Base-by-base conservation (phyloP, 2,888 invertebrate species). In the Papilio protenor region DNA sequence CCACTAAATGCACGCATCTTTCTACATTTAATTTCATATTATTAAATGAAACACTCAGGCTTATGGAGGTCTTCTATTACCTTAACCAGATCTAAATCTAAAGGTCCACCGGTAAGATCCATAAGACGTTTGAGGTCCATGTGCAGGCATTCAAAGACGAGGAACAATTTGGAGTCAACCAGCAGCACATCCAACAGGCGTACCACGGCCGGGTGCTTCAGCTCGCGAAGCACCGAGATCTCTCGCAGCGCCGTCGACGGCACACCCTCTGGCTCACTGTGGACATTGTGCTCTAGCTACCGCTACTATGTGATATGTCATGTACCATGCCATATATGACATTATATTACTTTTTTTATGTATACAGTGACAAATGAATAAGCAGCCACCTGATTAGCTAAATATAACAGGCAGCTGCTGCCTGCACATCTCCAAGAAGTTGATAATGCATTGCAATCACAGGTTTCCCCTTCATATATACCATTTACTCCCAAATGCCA, bases 211-310 rank as follows among this genome's bases (percentile, higher is more conserved):
- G 97, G 97, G 94, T 99, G 99, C 72, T 97, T 96, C 64, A 99
- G 95, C 87, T 97, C 98, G 87, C 98, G 98, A 77, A 99, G 94
- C 77, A 99, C 95, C 0, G 98, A 98, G 86, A 99, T 99, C 95
- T 99, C 99, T 78, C 99, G 95, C 81, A 99, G 97, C 6, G 99
- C 99, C 40, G 99, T 99, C 45, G 99, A 99, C 23, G 99, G 99
- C 27, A 99, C 98, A 27, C 99, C 99, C 93, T 99, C 99, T 0
- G 98, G 97, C 92, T 99, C 99, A 85, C 98, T 98, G 85, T 21
- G 81, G 81, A 47, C 72, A 73, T 33, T 21, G 12, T 8, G 14
- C 5, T 23, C 3, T 21, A 11, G 12, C 16, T 49, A 18, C 49
- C 2, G 33, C 33, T 33, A 33, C 33, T 33, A 33, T 49, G 14